These are phyloP conservation scores for Ageneiosus marmoratus DNA, from an alignment of 2,113 vertebrate genomes.

Conservation along the genomic window DNA sequence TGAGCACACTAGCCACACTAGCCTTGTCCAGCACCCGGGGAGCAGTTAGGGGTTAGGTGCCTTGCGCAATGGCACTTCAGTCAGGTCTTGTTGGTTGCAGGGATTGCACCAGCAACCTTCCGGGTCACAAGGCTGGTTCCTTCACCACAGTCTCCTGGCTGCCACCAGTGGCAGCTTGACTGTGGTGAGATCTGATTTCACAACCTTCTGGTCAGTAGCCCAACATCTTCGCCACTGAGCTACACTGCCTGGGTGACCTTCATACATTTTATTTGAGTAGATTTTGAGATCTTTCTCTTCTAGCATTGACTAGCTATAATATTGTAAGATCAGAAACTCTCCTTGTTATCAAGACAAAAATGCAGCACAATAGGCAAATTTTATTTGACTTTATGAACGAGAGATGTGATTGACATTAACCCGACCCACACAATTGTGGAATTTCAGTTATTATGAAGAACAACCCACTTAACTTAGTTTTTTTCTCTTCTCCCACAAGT, in stretches of 20 bases:
- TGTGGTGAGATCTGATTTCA: no score
- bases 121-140: no score
- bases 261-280: background rate
- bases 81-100: no score
- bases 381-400: conserved; percentile 1
- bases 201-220: no score
- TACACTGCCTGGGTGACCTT: background rate
- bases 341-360: background rate
- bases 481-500: conserved; percentile 12
- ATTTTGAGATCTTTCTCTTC: background rate
- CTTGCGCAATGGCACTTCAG: no score
- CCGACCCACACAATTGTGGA: conserved; percentile 24
- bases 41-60: no score
- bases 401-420: conserved; percentile 23
- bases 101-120: no score
- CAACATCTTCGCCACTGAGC: background rate
- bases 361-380: conserved; percentile 11
- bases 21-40: no score
- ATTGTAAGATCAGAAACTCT: background rate
- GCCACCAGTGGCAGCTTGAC: no score
- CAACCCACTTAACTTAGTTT: conserved; percentile 5
- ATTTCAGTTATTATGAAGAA: conserved; percentile 7
- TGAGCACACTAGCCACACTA: no score
- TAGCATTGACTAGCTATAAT: no score
- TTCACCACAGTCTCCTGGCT: no score